These are phyloP conservation scores for Entomyzon cyanotis DNA, from an alignment of 2,113 vertebrate genomes.

Conservation along the genomic window DNA sequence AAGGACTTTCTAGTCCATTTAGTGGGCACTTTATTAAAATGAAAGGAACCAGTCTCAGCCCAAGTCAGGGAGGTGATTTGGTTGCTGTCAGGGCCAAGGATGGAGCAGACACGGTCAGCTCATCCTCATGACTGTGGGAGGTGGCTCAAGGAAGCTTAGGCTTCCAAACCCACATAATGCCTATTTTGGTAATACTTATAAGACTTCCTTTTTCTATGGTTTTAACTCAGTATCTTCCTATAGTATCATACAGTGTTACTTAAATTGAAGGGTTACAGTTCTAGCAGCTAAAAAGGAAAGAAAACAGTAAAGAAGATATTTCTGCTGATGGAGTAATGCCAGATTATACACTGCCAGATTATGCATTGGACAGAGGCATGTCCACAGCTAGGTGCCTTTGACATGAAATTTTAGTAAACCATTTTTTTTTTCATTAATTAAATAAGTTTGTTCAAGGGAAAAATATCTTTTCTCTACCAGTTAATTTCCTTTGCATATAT, in stretches of 20 bases:
- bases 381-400: background rate
- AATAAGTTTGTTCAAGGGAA: conserved; percentile 5
- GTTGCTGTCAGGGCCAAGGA: background rate
- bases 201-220: background rate
- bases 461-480: conserved; percentile 2
- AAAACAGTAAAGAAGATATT: background rate
- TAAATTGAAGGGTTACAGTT: background rate
- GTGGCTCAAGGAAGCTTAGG: background rate
- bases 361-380: background rate
- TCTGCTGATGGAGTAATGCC: background rate
- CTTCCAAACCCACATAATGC: background rate
- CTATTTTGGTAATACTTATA: background rate
- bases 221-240: background rate
- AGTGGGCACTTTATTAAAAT: background rate
- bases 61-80: background rate
- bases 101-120: background rate
- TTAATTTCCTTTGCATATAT: conserved; percentile 52
- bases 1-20: background rate
- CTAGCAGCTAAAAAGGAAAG: background rate
- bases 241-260: background rate
- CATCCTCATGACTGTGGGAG: rapidly evolving
- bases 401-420: background rate
- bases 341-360: background rate
- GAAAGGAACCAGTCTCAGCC: background rate
- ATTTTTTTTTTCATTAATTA: background rate